These are phyloP conservation scores for Ctenoplectra terminalis DNA, from an alignment of 1,140 invertebrate species.

Conservation along the genomic window DNA sequence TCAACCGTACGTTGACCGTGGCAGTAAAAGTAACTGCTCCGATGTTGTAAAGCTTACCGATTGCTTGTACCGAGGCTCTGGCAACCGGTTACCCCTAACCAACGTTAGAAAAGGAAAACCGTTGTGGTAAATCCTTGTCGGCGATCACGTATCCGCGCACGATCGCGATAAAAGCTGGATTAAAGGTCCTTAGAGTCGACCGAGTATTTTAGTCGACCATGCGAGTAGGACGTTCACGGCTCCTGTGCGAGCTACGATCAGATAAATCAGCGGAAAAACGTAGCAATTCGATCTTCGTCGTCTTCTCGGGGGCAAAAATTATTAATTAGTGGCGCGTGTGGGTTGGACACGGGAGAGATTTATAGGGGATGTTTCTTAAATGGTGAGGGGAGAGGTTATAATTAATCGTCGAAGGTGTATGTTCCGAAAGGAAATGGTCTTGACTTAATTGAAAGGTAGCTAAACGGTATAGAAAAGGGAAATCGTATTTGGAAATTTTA, in stretches of 20 bases:
- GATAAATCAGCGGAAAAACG: background rate
- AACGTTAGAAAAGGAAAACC: background rate
- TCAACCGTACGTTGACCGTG: conserved; percentile 62
- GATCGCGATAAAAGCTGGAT: conserved; percentile 49
- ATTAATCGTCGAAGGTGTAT: background rate
- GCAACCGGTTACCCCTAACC: too few species aligned
- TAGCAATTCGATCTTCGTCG: conserved; percentile 8
- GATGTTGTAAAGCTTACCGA: conserved; percentile 43
- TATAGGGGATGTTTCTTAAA: background rate
- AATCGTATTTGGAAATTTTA: too few species aligned
- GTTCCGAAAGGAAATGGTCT: background rate
- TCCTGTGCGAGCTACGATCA: background rate
- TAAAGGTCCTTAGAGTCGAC: conserved; percentile 25
- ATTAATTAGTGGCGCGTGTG: conserved; percentile 22
- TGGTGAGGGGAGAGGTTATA: background rate
- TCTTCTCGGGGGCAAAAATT: background rate
- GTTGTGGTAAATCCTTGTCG: conserved; percentile 16
- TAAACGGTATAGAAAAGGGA: background rate
- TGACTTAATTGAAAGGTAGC: background rate
- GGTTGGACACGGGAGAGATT: background rate
- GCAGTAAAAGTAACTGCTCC: conserved; percentile 63
- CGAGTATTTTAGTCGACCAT: background rate
- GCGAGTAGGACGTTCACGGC: background rate
- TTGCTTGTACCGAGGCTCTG: conserved; percentile 36
- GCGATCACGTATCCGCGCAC: conserved; percentile 35